Evolutionary conservation across 1,140 invertebrate species (phyloP).

Genomic region (Steinernema feltiae): DNA sequence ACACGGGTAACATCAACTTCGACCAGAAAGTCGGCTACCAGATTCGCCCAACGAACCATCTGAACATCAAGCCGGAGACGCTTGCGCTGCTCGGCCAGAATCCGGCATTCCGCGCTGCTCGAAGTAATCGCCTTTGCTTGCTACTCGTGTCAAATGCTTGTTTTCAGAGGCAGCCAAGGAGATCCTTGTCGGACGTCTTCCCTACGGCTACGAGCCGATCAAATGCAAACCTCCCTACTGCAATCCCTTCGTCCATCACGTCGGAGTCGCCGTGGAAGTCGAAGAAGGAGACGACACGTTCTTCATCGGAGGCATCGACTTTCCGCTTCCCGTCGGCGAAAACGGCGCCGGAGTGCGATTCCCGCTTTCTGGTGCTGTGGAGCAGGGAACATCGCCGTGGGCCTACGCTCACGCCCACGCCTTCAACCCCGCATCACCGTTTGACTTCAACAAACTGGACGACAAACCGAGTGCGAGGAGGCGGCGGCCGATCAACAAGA

Average conservation of each 20-base stretch:
- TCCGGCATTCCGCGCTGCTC: constrained; percentile 39
- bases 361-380: constrained; percentile 37
- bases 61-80: constrained; percentile 44
- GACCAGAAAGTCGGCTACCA: constrained; percentile 41
- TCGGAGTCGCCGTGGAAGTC: constrained; percentile 42
- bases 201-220: constrained; percentile 44
- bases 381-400: constrained; percentile 41
- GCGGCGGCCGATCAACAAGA: not conserved
- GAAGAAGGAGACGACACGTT: constrained; percentile 42
- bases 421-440: constrained; percentile 39
- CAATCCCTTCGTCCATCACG: constrained; percentile 43
- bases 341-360: constrained; percentile 42
- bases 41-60: constrained; percentile 36
- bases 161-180: constrained; percentile 40
- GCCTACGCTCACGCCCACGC: constrained; percentile 42
- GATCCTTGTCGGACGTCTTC: constrained; percentile 39
- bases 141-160: not conserved
- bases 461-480: not conserved
- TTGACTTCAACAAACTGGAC: constrained; percentile 25
- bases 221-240: constrained; percentile 45
- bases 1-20: constrained; percentile 38
- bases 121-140: constrained; percentile 23
- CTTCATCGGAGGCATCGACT: constrained; percentile 43
- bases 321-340: constrained; percentile 36
- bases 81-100: constrained; percentile 37